Evolutionary conservation across 2,113 vertebrate genomes (phyloP).

Genomic region (Labeo catla): DNA sequence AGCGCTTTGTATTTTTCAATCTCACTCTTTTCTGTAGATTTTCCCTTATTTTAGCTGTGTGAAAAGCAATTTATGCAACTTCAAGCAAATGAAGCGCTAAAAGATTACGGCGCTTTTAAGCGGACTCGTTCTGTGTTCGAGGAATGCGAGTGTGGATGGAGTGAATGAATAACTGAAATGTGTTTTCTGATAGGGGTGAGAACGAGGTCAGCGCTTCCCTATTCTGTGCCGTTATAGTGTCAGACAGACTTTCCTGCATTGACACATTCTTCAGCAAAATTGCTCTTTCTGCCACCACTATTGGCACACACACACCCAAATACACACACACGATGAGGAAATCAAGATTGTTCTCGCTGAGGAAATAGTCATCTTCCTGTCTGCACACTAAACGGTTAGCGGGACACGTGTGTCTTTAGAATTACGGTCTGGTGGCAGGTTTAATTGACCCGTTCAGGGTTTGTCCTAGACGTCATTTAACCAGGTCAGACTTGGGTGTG

Average conservation of each 20-base stretch:
- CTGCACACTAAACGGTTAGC: background rate
- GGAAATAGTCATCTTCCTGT: constrained; percentile 40
- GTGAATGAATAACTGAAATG: constrained; percentile 37
- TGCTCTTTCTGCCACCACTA: constrained; percentile 8
- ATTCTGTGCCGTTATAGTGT: constrained; percentile 23
- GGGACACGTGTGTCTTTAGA: constrained; percentile 12
- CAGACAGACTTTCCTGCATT: constrained; percentile 44
- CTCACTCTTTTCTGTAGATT: background rate
- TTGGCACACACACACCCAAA: background rate
- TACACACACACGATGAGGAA: background rate
- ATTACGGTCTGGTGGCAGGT: background rate
- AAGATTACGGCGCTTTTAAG: background rate
- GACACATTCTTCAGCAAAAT: constrained; percentile 35
- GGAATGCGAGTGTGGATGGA: constrained; percentile 4
- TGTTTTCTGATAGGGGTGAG: constrained; percentile 39
- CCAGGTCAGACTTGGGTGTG: background rate
- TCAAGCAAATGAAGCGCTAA: constrained; percentile 4
- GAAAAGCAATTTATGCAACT: background rate
- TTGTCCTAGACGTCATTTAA: constrained; percentile 26
- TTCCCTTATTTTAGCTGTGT: background rate
- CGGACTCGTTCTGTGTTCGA: background rate
- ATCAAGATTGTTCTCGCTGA: constrained; percentile 6
- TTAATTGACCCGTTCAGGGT: background rate
- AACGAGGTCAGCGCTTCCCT: constrained; percentile 15
- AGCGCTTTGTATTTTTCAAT: background rate